phyloP scores from a whole-genome alignment of 2,113 vertebrate genomes.

The Aepyceros melampus region DNA sequence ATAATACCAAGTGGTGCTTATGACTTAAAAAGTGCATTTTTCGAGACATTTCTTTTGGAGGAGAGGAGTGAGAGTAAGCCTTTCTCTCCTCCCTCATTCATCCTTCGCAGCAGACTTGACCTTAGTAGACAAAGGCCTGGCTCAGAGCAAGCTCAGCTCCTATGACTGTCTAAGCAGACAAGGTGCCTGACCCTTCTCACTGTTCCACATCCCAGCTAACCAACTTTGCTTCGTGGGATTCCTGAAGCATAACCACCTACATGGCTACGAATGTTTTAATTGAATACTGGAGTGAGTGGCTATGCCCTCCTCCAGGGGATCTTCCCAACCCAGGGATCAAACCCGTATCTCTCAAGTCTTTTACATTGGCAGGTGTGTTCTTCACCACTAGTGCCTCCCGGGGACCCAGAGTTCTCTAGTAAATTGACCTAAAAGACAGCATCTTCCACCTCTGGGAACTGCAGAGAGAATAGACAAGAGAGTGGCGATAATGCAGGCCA shows the following conservation, averaged over 20 bases:
- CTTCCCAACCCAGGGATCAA: background rate
- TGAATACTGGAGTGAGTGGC: background rate
- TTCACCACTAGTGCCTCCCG: background rate
- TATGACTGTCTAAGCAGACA: background rate
- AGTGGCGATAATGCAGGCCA: background rate
- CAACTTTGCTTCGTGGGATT: background rate
- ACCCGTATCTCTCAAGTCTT: background rate
- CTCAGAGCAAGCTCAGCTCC: background rate
- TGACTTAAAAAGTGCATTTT: background rate
- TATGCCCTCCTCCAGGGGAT: background rate
- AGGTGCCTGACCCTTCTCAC: background rate
- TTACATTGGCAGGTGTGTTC: background rate
- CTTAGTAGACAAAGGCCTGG: background rate
- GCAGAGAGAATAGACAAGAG: background rate
- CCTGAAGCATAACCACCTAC: background rate
- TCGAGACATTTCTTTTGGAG: background rate
- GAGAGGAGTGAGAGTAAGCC: background rate
- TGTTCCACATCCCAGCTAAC: background rate
- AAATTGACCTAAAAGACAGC: background rate
- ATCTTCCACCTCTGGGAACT: background rate
- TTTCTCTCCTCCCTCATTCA: background rate
- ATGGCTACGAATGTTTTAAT: background rate
- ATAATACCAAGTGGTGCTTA: background rate
- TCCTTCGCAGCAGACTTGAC: background rate
- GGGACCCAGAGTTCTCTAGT: background rate